A percentile compares a stretch with the other conserved stretches of the same genome.
These are phyloP conservation scores for Neomonachus schauinslandi DNA, from an alignment of 2,113 vertebrate genomes.

Conservation along the genomic window DNA sequence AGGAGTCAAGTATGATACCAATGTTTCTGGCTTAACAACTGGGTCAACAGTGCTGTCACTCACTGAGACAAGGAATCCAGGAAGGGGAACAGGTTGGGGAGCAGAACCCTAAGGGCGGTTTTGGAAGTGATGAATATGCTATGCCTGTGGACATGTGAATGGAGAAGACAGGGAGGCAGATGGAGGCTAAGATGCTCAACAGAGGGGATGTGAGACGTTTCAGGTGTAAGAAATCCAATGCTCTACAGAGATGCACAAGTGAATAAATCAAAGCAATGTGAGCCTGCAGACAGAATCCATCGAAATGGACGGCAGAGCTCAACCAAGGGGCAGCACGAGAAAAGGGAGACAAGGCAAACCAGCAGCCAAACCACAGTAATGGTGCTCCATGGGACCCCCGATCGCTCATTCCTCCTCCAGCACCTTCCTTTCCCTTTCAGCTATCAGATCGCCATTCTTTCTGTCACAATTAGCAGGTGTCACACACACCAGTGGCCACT, in stretches of 20 bases:
- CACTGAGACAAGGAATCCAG: background rate
- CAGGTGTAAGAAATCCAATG: background rate
- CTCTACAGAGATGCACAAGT: background rate
- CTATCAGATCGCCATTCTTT: conserved; percentile 84
- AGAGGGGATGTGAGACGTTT: background rate
- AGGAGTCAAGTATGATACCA: conserved; percentile 11
- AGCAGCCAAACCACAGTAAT: background rate
- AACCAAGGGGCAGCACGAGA: background rate
- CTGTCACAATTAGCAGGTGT: conserved; percentile 83
- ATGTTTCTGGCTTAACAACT: conserved; percentile 12
- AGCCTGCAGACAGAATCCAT: background rate
- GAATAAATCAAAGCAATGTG: conserved; percentile 30
- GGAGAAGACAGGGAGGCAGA: background rate
- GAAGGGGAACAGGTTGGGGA: background rate
- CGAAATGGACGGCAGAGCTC: background rate
- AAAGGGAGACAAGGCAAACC: background rate
- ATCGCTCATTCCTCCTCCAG: conserved; percentile 41
- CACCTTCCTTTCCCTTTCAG: conserved; percentile 13
- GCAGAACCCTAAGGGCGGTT: background rate
- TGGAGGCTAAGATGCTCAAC: background rate
- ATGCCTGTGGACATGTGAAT: background rate
- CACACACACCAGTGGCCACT: conserved; percentile 82
- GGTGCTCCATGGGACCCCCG: background rate
- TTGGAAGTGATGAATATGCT: background rate
- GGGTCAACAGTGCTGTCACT: background rate